These are phyloP conservation scores for Triops longicaudatus DNA, from an alignment of 1,140 invertebrate species.

Conservation along the genomic window DNA sequence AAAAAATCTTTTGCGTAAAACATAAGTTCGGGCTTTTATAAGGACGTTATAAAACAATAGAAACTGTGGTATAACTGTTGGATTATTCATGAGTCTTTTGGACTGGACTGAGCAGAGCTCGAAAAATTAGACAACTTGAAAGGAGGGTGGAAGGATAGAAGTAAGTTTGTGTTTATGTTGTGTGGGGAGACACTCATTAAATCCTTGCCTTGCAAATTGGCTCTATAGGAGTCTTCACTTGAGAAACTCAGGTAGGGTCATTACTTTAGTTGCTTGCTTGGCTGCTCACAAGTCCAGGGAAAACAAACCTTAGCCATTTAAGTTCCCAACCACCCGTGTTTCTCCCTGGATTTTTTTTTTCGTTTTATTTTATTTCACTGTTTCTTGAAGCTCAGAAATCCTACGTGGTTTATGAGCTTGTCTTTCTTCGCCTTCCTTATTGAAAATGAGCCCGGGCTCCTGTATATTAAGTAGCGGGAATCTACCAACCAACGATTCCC, in stretches of 20 bases:
- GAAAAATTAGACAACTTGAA: background rate
- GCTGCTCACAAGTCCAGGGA: background rate
- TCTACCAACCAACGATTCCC: background rate
- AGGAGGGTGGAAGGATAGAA: background rate
- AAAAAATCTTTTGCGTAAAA: background rate
- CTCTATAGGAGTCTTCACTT: constrained; percentile 7
- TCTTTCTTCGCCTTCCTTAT: constrained; percentile 15
- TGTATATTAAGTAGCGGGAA: constrained; percentile 13
- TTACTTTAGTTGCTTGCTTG: background rate
- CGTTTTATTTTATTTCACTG: background rate
- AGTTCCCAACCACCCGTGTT: background rate
- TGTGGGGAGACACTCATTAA: constrained; percentile 14
- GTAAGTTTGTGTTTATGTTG: constrained; percentile 4
- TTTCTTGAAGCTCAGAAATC: background rate
- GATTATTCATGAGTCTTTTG: background rate
- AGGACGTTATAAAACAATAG: background rate
- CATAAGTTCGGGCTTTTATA: background rate
- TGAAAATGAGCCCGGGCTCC: constrained; percentile 13
- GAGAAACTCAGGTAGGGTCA: constrained; percentile 11
- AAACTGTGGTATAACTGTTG: background rate
- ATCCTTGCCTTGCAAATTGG: constrained; percentile 11
- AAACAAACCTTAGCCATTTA: background rate
- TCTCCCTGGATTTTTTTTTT: background rate
- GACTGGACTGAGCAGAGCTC: background rate
- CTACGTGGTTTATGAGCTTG: constrained; percentile 2